These are phyloP conservation scores for Gallinago undulata DNA, from an alignment of 2,113 vertebrate species.

Conservation along the genomic window DNA sequence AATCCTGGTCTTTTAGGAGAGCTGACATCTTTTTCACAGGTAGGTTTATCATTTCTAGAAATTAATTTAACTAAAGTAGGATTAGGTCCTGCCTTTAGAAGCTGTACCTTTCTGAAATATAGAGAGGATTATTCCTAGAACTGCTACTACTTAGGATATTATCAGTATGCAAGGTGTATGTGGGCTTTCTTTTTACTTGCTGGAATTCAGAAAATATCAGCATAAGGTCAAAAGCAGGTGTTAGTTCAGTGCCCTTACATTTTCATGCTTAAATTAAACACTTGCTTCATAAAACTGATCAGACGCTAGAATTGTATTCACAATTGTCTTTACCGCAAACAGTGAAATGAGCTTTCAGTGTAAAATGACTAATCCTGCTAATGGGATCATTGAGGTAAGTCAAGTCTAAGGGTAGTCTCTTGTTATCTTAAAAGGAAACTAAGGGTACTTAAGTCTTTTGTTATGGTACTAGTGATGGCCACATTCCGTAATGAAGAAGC, in stretches of 20 bases:
- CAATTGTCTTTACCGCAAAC: neutral
- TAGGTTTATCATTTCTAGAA: conserved; percentile 61
- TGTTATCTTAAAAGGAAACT: neutral
- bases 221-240: neutral
- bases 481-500: neutral
- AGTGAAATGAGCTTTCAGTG: neutral
- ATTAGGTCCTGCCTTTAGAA: neutral
- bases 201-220: neutral
- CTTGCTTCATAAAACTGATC: neutral
- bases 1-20: conserved; percentile 77
- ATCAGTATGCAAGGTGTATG: neutral
- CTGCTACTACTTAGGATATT: neutral
- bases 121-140: neutral
- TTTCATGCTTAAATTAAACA: neutral
- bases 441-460: neutral
- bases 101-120: neutral
- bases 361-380: neutral
- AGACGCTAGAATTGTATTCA: neutral
- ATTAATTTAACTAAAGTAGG: neutral
- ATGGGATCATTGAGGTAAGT: neutral
- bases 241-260: neutral
- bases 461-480: neutral
- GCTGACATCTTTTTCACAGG: conserved; percentile 80
- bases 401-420: neutral
- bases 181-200: neutral